Conservation (phyloP, 2,113 vertebrate genomes). For the Thermophis baileyi region DNA sequence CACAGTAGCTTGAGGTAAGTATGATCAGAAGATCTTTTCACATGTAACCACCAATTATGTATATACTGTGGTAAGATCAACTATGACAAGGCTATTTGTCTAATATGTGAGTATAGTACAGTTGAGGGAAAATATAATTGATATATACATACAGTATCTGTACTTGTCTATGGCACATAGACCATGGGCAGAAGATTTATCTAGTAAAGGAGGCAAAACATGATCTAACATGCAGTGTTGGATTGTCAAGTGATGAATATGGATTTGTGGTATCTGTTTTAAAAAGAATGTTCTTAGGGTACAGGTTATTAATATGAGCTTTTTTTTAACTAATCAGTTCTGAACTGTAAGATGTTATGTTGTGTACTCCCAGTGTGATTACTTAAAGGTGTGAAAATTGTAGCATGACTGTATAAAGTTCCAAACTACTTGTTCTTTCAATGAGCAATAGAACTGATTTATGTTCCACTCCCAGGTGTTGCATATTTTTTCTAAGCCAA, state of each 20-base stretch:
- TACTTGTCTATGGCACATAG: too few relatives aligned
- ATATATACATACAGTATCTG: neutral
- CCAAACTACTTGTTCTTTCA: conserved; percentile 61
- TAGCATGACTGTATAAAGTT: conserved; percentile 76
- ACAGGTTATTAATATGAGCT: conserved; percentile 48
- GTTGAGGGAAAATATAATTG: neutral
- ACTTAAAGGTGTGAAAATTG: conserved; percentile 66
- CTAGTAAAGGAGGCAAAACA: too few relatives aligned
- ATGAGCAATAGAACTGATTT: conserved; percentile 64
- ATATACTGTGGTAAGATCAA: neutral
- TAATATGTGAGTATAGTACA: neutral
- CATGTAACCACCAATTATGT: neutral
- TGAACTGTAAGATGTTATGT: conserved; percentile 54
- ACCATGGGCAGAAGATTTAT: too few relatives aligned
- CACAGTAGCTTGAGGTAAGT: neutral
- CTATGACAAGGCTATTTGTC: neutral
- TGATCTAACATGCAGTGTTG: too few relatives aligned
- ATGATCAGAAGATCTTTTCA: too few relatives aligned
- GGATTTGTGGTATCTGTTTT: conserved; percentile 16
- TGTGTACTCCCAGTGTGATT: conserved; percentile 63
- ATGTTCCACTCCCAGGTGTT: conserved; percentile 33
- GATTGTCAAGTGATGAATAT: too few relatives aligned
- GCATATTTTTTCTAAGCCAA: conserved; percentile 46
- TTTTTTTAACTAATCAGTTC: conserved; percentile 39
- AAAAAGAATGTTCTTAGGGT: conserved; percentile 60